Evolutionary conservation across 2,113 vertebrate genomes (phyloP).

Genomic region (Oncorhynchus tshawytscha): DNA sequence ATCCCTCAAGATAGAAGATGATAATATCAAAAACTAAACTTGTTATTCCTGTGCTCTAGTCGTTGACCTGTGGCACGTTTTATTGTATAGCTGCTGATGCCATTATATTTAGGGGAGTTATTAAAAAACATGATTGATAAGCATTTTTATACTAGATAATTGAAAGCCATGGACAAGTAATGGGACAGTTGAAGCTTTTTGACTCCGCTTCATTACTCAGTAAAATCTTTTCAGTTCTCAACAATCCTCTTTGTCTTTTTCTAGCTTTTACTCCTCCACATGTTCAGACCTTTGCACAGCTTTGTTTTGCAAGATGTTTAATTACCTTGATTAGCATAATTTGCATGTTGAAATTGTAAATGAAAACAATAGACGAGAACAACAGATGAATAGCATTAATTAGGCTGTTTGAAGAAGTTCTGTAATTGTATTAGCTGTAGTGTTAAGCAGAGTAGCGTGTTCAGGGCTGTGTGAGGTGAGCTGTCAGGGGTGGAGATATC

Average conservation of each 20-base stretch:
- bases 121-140: neutral
- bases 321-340: conserved; percentile 55
- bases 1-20: neutral
- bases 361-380: conserved; percentile 46
- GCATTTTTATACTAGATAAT: neutral
- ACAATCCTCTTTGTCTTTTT: neutral
- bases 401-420: conserved; percentile 44
- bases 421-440: conserved; percentile 41
- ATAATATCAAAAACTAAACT: neutral
- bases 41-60: neutral
- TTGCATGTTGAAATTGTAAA: conserved; percentile 35
- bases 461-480: neutral
- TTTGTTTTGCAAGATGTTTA: conserved; percentile 49
- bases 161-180: neutral
- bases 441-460: neutral
- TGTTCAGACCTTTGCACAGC: conserved; percentile 28
- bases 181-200: too few species aligned
- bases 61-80: neutral
- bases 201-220: conserved; percentile 21
- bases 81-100: neutral
- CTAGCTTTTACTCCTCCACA: neutral
- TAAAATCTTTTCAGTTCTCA: neutral
- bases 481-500: neutral
- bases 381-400: conserved; percentile 53
- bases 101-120: too few species aligned